Evolutionary conservation across 2,888 invertebrate genomes (phyloP).

Genomic region (Amphimallon solstitiale): DNA sequence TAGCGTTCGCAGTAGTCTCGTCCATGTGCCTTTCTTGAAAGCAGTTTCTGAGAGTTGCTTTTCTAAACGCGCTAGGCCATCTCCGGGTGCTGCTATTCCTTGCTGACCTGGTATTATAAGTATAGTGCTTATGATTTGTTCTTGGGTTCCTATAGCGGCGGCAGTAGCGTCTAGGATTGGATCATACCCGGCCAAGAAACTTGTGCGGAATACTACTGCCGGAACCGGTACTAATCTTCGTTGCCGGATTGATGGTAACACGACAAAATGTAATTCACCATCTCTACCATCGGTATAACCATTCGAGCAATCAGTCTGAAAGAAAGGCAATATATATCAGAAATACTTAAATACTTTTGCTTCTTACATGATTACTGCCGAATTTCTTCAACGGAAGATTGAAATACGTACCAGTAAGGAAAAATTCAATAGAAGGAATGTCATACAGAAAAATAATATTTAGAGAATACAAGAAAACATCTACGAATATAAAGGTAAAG

Average conservation of each 20-base stretch:
- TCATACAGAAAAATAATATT: no score
- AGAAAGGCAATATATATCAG: conserved; percentile 47
- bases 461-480: no score
- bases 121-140: conserved; percentile 79
- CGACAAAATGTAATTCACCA: conserved; percentile 88
- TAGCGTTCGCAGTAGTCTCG: conserved; percentile 76
- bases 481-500: no score
- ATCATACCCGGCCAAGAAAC: conserved; percentile 87
- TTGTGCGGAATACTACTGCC: conserved; percentile 79
- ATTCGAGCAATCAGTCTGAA: conserved; percentile 81
- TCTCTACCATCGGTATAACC: conserved; percentile 82
- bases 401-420: neutral
- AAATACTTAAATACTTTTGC: no score
- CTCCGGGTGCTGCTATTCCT: conserved; percentile 81
- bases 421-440: no score
- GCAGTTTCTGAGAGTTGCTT: conserved; percentile 74
- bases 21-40: conserved; percentile 77
- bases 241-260: conserved; percentile 81
- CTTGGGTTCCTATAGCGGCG: conserved; percentile 77
- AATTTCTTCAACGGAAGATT: neutral
- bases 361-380: no score
- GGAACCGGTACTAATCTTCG: conserved; percentile 85
- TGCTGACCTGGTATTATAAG: conserved; percentile 89
- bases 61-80: conserved; percentile 80
- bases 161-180: conserved; percentile 85